Conservation (phyloP, 2,113 vertebrate genomes). For the Phylloscopus whistleri region DNA sequence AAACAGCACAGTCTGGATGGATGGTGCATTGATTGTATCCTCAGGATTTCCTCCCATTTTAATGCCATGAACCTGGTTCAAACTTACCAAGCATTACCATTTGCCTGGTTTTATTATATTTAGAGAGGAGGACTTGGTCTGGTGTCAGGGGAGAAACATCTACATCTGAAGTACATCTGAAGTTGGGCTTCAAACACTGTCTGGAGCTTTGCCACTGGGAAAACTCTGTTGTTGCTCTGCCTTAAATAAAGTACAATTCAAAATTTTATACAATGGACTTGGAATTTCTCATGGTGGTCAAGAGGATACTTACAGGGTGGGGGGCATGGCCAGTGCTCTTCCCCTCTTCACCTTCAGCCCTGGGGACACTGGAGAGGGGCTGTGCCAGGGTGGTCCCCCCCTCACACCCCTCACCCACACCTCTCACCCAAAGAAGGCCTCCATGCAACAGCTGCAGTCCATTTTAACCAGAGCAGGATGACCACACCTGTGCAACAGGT, state of each 20-base stretch:
- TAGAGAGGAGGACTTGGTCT: neutral
- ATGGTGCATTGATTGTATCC: neutral
- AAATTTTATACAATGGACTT: neutral
- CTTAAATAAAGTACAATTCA: neutral
- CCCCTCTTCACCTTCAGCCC: neutral
- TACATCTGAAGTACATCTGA: neutral
- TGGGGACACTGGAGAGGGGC: neutral
- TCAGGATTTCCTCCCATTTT: neutral
- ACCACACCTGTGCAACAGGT: neutral
- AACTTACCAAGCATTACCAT: neutral
- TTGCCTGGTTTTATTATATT: neutral
- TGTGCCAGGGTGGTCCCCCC: neutral
- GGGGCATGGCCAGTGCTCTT: neutral
- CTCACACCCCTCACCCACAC: neutral
- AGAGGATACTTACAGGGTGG: neutral
- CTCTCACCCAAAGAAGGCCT: neutral
- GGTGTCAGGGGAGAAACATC: neutral
- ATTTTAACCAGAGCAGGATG: neutral
- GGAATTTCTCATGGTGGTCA: neutral
- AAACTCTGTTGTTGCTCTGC: neutral
- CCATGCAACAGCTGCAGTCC: neutral
- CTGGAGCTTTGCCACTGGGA: neutral
- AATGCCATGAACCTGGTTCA: neutral
- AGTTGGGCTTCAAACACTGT: neutral
- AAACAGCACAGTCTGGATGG: neutral